phyloP scores from a whole-genome alignment of 2,888 invertebrate species.

The Nomada ferruginata region DNA sequence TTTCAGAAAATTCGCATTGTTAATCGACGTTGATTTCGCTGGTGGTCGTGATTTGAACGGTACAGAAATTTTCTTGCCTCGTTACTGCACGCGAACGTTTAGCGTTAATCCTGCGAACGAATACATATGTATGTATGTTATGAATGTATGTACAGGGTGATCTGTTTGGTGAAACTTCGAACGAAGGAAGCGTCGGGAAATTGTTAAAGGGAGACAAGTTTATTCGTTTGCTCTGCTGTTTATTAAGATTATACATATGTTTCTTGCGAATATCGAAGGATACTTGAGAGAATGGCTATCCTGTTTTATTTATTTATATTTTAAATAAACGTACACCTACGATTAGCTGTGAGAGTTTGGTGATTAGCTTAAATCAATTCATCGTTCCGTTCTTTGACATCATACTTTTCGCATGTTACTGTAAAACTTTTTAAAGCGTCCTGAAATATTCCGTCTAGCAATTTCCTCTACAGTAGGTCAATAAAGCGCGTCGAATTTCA shows the following conservation, averaged over 20 bases:
- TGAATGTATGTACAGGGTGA: conserved; percentile 3
- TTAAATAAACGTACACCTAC: too few relatives aligned
- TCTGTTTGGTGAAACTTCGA: not conserved
- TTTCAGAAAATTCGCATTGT: not conserved
- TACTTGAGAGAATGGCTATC: too few relatives aligned
- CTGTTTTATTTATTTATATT: too few relatives aligned
- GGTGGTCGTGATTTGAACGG: conserved; percentile 3
- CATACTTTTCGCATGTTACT: too few relatives aligned
- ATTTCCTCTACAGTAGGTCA: not conserved
- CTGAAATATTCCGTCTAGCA: not conserved
- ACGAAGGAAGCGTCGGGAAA: not conserved
- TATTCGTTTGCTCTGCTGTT: too few relatives aligned
- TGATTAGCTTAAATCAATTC: too few relatives aligned
- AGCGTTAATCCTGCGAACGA: conserved; percentile 29
- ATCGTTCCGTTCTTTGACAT: too few relatives aligned
- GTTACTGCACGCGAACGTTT: conserved; percentile 38
- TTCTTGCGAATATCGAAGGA: too few relatives aligned
- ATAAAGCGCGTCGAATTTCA: not conserved
- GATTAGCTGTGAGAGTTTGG: too few relatives aligned
- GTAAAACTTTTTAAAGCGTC: not conserved
- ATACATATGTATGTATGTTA: not conserved
- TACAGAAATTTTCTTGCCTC: conserved; percentile 34
- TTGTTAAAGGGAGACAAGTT: not conserved
- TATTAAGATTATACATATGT: too few relatives aligned
- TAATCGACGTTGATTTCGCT: not conserved